Evolutionary conservation across 2,888 invertebrate genomes (phyloP), one percentile per base, ranked within the genome.

Genomic region (Rhyacophila evoluta): DNA sequence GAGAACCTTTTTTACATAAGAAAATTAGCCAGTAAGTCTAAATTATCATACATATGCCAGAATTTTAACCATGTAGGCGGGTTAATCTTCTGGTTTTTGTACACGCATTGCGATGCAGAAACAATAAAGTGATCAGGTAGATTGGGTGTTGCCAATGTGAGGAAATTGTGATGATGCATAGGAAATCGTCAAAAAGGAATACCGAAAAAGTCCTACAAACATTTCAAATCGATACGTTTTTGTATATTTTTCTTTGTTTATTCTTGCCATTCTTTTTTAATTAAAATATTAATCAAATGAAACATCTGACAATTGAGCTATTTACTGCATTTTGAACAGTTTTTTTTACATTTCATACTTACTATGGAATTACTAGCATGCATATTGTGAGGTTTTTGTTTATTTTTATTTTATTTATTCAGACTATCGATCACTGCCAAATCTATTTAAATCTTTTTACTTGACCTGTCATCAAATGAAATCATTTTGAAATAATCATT

Each of bases 121-220:
- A 69, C 11, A 69, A 69, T 69, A 69, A 69, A 15, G 69, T 69
- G 74, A 74, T 78, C 70, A 74, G 74, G 71, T 75, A 75, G 75
- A 75, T 29, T 79, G 71, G 79, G 75, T 75, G 72, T 71, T 79
- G 75, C 79, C 79, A 75, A 79, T 55, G 55, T 55, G 19, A 33
- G 8, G 55, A 55, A 19, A 71, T 67, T 25, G 19, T 33, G 71
- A 37, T 12, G 41, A 27, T 55, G 73, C 19, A 71, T 74, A 74
- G 29, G 27, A 25, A 74, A 15, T 74, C 39, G 39, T 55, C 41
- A 74, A 41, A 28, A 69, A 8, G 19, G 19, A 55, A 55, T 25
- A 19, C 8, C 19, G 19, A 6, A 41, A 55, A 19, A 55, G 55
- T 19, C 19, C 55, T 55, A 55, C 10, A 19, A 55, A 55, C 19